Evolutionary conservation across 1,140 invertebrate species (phyloP).

Genomic region (Carposina sasakii): DNA sequence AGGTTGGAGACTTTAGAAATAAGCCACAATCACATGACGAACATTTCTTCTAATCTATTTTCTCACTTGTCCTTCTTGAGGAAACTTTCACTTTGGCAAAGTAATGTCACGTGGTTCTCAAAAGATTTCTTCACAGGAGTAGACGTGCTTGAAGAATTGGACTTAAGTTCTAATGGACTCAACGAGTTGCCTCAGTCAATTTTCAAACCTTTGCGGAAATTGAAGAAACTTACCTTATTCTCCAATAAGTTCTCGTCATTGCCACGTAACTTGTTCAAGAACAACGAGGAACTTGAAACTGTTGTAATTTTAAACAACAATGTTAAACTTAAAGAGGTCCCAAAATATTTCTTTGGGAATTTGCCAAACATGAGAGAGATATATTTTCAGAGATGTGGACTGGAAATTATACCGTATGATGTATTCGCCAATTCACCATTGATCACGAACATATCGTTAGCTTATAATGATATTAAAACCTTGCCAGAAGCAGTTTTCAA

Average conservation of each 20-base stretch:
- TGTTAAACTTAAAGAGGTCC: constrained; percentile 71
- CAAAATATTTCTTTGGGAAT: constrained; percentile 72
- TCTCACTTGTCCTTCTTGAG: constrained; percentile 72
- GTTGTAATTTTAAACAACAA: constrained; percentile 74
- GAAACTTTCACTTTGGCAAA: constrained; percentile 77
- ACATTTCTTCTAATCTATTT: constrained; percentile 75
- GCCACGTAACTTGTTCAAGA: constrained; percentile 74
- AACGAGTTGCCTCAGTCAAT: constrained; percentile 72
- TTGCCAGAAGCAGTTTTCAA: constrained; percentile 73
- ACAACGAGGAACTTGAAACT: constrained; percentile 69
- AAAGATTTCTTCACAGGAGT: constrained; percentile 75
- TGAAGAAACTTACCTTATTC: constrained; percentile 75
- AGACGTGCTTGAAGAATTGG: constrained; percentile 73
- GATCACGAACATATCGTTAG: constrained; percentile 73
- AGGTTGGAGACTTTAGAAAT: constrained; percentile 76
- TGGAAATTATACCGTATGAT: constrained; percentile 72
- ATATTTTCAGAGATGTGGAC: constrained; percentile 63
- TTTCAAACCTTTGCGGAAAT: constrained; percentile 73
- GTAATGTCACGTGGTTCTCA: constrained; percentile 74
- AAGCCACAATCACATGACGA: constrained; percentile 74
- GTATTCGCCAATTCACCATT: constrained; percentile 72
- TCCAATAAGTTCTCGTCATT: constrained; percentile 75
- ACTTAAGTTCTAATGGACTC: constrained; percentile 76
- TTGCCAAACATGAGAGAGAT: constrained; percentile 71
- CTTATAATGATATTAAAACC: constrained; percentile 70